These are phyloP conservation scores for Melanostoma mellinum DNA, from an alignment of 2,888 invertebrate genomes.

Conservation along the genomic window DNA sequence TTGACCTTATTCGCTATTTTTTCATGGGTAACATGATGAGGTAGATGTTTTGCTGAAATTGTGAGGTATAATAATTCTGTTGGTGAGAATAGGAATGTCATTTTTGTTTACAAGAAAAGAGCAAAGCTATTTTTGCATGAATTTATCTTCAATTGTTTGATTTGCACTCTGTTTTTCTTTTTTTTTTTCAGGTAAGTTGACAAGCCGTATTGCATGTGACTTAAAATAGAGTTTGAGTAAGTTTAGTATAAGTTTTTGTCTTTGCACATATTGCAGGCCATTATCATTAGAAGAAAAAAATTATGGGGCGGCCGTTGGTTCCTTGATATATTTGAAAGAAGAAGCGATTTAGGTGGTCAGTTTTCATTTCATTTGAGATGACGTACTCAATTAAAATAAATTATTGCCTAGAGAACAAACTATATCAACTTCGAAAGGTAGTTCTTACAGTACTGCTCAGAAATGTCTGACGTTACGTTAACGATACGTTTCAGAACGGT, in stretches of 20 bases:
- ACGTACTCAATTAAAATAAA: no score
- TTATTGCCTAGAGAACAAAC: no score
- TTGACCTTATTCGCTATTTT: slow-evolving; percentile 13
- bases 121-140: background rate
- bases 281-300: no score
- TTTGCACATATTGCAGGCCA: background rate
- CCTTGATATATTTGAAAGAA: no score
- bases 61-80: slow-evolving; percentile 14
- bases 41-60: slow-evolving; percentile 17
- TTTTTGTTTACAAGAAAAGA: background rate
- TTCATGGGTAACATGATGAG: slow-evolving; percentile 18
- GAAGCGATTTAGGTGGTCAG: no score
- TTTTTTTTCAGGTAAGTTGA: slow-evolving; percentile 29
- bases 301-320: no score
- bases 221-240: background rate
- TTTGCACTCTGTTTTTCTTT: background rate
- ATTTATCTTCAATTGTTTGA: slow-evolving; percentile 1
- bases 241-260: background rate
- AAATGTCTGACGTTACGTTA: no score
- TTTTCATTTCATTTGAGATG: no score
- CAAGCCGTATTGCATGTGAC: background rate
- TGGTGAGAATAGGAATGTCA: slow-evolving; percentile 20
- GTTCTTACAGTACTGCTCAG: no score
- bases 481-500: no score
- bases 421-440: no score